Base-by-base conservation (phyloP, 2,888 invertebrate species). In the Rhodophaea formosa region DNA sequence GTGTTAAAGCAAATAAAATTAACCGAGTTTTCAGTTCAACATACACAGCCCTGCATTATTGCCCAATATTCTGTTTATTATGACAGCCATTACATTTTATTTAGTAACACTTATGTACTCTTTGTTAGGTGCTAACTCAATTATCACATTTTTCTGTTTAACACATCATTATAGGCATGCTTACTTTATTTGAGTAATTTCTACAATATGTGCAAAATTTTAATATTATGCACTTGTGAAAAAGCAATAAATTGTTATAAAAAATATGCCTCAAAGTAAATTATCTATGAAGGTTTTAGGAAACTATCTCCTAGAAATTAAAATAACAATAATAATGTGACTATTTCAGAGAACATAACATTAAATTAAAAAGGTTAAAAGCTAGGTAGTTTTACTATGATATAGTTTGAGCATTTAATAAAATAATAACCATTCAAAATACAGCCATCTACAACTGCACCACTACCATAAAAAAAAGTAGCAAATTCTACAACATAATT, bases 401-500 rank as follows among this genome's bases (percentile, higher is more conserved):
- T 16, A 5, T 35, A 35, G 8, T 51, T 12, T 10, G 7, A 39
- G 49, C 15, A 35, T 15, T n/a, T 23, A 60, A 63, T 62, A 66
- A 61, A 52, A 64, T 62, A 46, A 64, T 44, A 46, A 23, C 17
- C 56, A 23, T 35, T 62, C 55, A 62, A 60, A 59, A 52, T 64
- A 65, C 75, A 80, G 79, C 82, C 80, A 82, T 70, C 80, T 84
- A 85, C 79, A 81, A 81, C 79, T 79, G 80, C 79, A 83, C 80
- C 81, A 86, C 84, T 84, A 88, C 77, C 70, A 65, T 70, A 76
- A 77, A 74, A 68, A 80, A 77, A 72, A 68, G 73, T 74, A 80
- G 74, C 78, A 72, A 74, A 62, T 62, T 72, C 79, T 80, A 82
- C 79, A 72, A 79, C 62, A 67, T 53, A 59, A 55, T 49, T 43